Percentiles rank a stretch among this genome's conserved stretches.
phyloP scores from a whole-genome alignment of 2,888 invertebrate genomes.

The Dioctria rufipes region DNA sequence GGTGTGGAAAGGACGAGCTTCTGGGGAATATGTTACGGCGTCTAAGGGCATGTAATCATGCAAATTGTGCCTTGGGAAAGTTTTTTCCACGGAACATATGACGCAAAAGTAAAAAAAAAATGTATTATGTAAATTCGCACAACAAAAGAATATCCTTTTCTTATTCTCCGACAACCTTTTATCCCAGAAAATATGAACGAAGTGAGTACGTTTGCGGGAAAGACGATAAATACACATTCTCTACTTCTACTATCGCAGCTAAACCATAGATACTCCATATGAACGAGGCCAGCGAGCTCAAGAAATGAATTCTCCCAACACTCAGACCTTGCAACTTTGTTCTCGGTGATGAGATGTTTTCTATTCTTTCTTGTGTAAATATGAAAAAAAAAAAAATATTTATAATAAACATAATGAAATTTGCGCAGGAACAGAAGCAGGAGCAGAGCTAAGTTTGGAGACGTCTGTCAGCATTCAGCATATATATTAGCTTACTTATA shows the following conservation, averaged over 20 bases:
- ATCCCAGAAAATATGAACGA: slow-evolving; percentile 33
- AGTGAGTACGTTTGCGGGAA: slow-evolving; percentile 26
- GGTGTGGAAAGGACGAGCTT: slow-evolving; percentile 16
- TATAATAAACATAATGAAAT: slow-evolving; percentile 50
- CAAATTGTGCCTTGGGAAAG: slow-evolving; percentile 59
- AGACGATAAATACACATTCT: not conserved
- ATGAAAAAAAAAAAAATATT: slow-evolving; percentile 47
- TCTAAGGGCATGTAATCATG: slow-evolving; percentile 59
- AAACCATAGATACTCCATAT: not conserved
- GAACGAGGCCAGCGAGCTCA: slow-evolving; percentile 27
- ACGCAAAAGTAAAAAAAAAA: slow-evolving; percentile 57
- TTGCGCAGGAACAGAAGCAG: slow-evolving; percentile 20
- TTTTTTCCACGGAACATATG: slow-evolving; percentile 57
- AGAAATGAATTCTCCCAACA: slow-evolving; percentile 33
- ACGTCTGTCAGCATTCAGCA: slow-evolving; percentile 32
- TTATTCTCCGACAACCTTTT: slow-evolving; percentile 47
- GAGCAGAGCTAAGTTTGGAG: slow-evolving; percentile 5
- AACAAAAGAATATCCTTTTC: slow-evolving; percentile 58
- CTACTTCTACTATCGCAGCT: slow-evolving; percentile 1
- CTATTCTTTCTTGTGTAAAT: slow-evolving; percentile 43
- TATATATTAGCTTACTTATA: slow-evolving; percentile 27
- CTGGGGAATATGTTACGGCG: slow-evolving; percentile 18
- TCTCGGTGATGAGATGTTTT: slow-evolving; percentile 30
- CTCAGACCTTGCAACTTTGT: slow-evolving; percentile 15
- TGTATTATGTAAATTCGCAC: slow-evolving; percentile 59